Conservation (phyloP, 2,113 vertebrate species). For the Rostratula benghalensis region DNA sequence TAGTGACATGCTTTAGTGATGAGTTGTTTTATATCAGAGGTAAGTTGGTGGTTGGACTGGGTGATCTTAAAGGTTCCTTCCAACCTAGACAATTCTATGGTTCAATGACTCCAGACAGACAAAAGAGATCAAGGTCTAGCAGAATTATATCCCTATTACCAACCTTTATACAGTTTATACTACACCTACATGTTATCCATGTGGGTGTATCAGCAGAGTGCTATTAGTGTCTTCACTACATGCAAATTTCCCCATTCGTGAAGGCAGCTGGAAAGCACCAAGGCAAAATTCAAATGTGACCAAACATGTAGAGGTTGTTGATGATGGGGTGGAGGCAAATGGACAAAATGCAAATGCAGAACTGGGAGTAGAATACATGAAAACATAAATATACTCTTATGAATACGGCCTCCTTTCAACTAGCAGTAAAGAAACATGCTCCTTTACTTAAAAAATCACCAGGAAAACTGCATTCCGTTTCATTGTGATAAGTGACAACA, state of each 20-base stretch:
- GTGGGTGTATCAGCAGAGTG: neutral
- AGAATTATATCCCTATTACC: neutral
- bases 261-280: neutral
- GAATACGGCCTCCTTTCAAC: neutral
- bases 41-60: too few relatives aligned
- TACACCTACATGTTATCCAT: neutral
- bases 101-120: neutral
- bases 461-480: neutral
- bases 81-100: too few relatives aligned
- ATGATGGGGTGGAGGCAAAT: neutral
- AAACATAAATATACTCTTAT: neutral
- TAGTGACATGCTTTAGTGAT: too few relatives aligned
- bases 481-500: neutral
- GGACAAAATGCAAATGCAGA: neutral
- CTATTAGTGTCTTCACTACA: neutral
- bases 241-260: neutral
- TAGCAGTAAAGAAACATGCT: neutral
- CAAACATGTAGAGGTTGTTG: neutral
- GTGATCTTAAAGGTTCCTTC: too few relatives aligned
- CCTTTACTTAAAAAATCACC: neutral
- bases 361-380: neutral
- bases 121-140: neutral
- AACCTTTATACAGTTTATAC: neutral
- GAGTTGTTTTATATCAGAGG: too few relatives aligned
- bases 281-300: neutral